Evolutionary conservation across 92 coral and sea anemone genomes (phyloP).

Genomic region (Parazoanthus darwini): DNA sequence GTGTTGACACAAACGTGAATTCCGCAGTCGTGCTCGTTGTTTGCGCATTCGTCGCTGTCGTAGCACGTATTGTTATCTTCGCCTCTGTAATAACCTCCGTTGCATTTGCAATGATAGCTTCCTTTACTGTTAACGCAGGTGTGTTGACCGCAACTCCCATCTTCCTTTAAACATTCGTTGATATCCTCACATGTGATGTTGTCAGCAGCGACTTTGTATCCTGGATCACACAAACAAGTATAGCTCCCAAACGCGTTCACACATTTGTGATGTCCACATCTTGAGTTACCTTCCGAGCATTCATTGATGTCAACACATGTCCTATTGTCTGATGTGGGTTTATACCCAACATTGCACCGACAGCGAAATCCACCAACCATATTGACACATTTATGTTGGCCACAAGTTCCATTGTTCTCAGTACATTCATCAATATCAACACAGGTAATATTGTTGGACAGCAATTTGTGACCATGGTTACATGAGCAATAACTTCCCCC

Average conservation of each 20-base stretch:
- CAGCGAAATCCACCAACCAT: slow-evolving; percentile 22
- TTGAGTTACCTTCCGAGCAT: background rate
- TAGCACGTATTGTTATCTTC: slow-evolving; percentile 18
- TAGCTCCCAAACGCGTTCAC: slow-evolving; percentile 13
- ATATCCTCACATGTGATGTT: slow-evolving; percentile 28
- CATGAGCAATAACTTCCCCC: slow-evolving; percentile 34
- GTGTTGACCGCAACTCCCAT: slow-evolving; percentile 12
- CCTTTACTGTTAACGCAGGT: slow-evolving; percentile 23
- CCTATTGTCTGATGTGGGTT: slow-evolving; percentile 8
- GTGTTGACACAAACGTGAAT: slow-evolving; percentile 42
- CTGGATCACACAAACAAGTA: slow-evolving; percentile 12
- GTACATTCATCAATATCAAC: slow-evolving; percentile 33
- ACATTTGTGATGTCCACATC: slow-evolving; percentile 30
- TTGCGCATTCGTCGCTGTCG: slow-evolving; percentile 25
- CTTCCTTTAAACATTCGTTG: slow-evolving; percentile 5
- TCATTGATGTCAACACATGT: slow-evolving; percentile 27
- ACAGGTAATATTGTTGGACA: slow-evolving; percentile 11
- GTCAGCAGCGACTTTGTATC: slow-evolving; percentile 7
- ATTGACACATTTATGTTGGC: slow-evolving; percentile 22
- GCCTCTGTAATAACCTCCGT: background rate
- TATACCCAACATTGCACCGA: slow-evolving; percentile 7
- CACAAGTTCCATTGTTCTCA: background rate
- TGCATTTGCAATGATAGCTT: slow-evolving; percentile 1
- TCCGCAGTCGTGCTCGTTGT: slow-evolving; percentile 11
- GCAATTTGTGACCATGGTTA: slow-evolving; percentile 26